Base-by-base conservation (phyloP, 2,113 vertebrate species). In the Takifugu bimaculatus region DNA sequence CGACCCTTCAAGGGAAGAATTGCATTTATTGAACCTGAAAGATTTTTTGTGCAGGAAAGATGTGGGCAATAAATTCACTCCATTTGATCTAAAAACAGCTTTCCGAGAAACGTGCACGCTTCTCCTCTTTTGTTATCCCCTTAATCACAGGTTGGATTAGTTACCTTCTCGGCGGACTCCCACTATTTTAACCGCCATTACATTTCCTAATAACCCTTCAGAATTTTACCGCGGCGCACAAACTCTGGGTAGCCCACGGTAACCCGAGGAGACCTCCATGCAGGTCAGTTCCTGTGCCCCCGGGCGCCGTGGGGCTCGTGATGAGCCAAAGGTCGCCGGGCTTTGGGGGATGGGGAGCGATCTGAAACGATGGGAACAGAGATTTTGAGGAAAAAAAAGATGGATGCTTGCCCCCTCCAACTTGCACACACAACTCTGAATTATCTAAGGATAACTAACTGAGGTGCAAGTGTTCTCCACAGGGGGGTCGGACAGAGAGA, bases 231-330 rank as follows among this genome's bases (percentile, higher is more conserved):
- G 68, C 68, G 57, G 63, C 73, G 74, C 77, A 75, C 69, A 65
- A 61, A 70, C 72, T 79, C 48, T 68, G 68, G 64, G 77, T 65
- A 52, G 74, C 55, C 79, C 72, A 35, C 28, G 63, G 75, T 79
- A 77, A 88, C 83, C 79, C 81, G 26, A 5, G 45, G 5, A 66
- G 80, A 87, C 86, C 85, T 81, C 50, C 76, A 52, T 39, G 52
- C 52, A 70, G 86, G 83, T 87, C 77, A 86, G 72, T 86, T 88
- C 85, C 86, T 84, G 77, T 84, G 83, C 74, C 76, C 67, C 57
- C 65, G 67, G 80, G 82, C 11, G 44, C 63, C 60, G 51, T 1
- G 26, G 60, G 72, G 75, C 66, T 73, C 64, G 28, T 49, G 50
- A 67, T 65, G 54, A 68, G 75, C 68, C 79, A 86, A 83, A 87